Conservation (phyloP, 2,888 invertebrate genomes). For the Andrena fulva region DNA sequence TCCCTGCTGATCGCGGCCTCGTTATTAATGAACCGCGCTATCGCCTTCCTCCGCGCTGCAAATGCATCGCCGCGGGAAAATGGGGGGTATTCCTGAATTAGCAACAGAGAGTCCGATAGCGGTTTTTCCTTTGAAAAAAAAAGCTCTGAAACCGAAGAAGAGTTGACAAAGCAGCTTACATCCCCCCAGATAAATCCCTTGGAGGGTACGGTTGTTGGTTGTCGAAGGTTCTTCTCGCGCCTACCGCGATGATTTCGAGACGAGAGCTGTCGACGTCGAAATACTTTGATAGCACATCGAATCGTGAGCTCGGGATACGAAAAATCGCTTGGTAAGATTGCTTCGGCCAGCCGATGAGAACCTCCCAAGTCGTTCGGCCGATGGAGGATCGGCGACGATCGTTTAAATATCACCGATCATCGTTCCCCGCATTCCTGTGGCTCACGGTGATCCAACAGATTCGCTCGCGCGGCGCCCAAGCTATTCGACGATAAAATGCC, state of each 20-base stretch:
- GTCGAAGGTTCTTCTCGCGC: neutral
- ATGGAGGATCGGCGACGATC: slow-evolving; percentile 65
- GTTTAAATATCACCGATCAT: slow-evolving; percentile 75
- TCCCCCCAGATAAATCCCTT: neutral
- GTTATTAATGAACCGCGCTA: slow-evolving; percentile 48
- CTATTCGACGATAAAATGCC: slow-evolving; percentile 33
- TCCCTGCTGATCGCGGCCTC: slow-evolving; percentile 32
- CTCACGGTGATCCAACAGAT: slow-evolving; percentile 56
- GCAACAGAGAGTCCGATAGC: neutral
- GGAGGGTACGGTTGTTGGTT: neutral
- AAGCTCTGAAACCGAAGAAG: neutral
- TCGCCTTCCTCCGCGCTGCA: slow-evolving; percentile 25
- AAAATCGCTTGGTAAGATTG: slow-evolving; percentile 45
- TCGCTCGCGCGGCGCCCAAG: slow-evolving; percentile 11
- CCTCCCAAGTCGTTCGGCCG: slow-evolving; percentile 68
- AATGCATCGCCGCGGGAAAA: slow-evolving; percentile 44
- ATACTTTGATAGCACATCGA: slow-evolving; percentile 16
- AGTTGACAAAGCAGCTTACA: too few relatives aligned
- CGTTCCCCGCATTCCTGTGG: slow-evolving; percentile 69
- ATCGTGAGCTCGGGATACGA: neutral
- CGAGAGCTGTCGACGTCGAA: neutral
- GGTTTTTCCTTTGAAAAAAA: neutral
- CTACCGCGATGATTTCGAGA: neutral
- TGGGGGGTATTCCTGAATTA: slow-evolving; percentile 32
- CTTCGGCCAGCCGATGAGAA: slow-evolving; percentile 60